These are phyloP conservation scores for Malaclemys terrapin DNA, from an alignment of 2,113 vertebrate genomes.

Conservation along the genomic window DNA sequence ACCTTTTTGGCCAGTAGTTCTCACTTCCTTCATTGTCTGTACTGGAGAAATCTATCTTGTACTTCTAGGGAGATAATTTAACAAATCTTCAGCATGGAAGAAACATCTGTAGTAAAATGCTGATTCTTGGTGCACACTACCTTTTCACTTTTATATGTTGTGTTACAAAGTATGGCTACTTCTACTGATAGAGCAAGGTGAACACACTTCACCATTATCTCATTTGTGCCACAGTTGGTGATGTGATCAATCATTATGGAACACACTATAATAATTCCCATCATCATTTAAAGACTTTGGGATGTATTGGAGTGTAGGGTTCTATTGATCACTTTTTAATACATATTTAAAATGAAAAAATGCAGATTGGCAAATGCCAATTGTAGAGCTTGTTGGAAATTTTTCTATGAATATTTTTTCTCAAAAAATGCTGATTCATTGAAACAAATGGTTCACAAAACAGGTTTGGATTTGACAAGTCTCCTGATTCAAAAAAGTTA, in stretches of 20 bases:
- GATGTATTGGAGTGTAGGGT: background rate
- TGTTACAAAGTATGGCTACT: background rate
- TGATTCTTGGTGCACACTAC: background rate
- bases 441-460: background rate
- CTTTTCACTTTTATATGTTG: fast-evolving
- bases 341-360: constrained; percentile 32
- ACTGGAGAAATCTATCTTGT: background rate
- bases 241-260: background rate
- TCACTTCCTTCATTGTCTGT: background rate
- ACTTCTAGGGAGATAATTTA: background rate
- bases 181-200: background rate
- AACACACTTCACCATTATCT: background rate
- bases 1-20: no score
- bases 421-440: background rate
- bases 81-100: background rate
- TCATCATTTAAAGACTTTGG: background rate
- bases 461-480: background rate
- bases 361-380: background rate
- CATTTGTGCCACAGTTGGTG: background rate
- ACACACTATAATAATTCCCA: background rate
- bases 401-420: background rate
- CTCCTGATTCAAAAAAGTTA: background rate
- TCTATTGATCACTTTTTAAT: constrained; percentile 53
- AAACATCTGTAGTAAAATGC: background rate
- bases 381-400: background rate